Conservation (phyloP, 2,888 invertebrate species). For the Perithous albicinctus region DNA sequence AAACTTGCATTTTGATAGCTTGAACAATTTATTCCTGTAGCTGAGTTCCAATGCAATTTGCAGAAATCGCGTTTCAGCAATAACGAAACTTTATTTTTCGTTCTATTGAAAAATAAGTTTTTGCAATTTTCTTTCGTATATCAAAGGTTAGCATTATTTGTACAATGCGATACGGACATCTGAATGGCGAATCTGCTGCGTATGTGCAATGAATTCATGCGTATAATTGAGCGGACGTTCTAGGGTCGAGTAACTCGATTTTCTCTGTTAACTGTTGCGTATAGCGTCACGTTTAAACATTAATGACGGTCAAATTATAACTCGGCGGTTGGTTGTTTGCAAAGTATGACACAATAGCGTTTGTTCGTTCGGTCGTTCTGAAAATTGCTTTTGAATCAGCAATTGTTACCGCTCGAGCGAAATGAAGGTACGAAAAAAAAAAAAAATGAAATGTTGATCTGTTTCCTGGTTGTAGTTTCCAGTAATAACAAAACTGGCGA, state of each 20-base stretch:
- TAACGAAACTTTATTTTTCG: too few relatives aligned
- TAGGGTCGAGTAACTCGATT: conserved; percentile 1
- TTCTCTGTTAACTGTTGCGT: background rate
- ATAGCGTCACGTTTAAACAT: background rate
- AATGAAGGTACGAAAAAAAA: too few relatives aligned
- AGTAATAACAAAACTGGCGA: background rate
- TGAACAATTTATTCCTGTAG: too few relatives aligned
- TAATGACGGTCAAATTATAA: conserved; percentile 18
- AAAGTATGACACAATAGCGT: background rate
- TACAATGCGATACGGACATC: background rate
- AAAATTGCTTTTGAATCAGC: conserved; percentile 21
- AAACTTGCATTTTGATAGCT: too few relatives aligned
- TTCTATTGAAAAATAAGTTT: too few relatives aligned
- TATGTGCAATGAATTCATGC: conserved; percentile 2
- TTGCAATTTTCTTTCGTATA: too few relatives aligned
- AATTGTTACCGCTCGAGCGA: too few relatives aligned
- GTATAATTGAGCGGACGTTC: conserved; percentile 18
- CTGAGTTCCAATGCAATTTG: too few relatives aligned
- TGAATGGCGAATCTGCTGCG: background rate
- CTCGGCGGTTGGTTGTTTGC: background rate
- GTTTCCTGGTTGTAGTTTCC: background rate
- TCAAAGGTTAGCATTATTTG: background rate
- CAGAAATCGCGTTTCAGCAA: too few relatives aligned
- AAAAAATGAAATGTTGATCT: background rate
- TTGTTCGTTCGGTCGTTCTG: too few relatives aligned